phyloP scores from a whole-genome alignment of 2,888 invertebrate genomes.

The Eubasilissa splendida region DNA sequence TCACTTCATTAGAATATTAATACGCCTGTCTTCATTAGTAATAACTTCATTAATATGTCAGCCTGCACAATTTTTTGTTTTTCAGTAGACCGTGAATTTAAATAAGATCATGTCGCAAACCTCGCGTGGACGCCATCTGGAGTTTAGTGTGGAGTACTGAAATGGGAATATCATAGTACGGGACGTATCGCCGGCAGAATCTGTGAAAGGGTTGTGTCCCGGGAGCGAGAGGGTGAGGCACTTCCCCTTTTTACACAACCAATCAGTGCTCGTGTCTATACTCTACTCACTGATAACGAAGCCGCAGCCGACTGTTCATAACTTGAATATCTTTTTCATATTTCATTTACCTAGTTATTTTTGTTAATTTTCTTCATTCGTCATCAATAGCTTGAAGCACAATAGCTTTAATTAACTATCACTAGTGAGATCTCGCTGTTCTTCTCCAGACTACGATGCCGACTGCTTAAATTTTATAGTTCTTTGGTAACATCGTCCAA shows the following conservation, averaged over 20 bases:
- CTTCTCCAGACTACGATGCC: too few relatives aligned
- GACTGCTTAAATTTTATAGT: too few relatives aligned
- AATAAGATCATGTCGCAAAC: not conserved
- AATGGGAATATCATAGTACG: constrained; percentile 53
- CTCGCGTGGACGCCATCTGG: not conserved
- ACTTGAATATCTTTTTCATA: too few relatives aligned
- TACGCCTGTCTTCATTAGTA: too few relatives aligned
- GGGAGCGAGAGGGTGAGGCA: constrained; percentile 4
- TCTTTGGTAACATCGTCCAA: too few relatives aligned
- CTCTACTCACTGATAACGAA: constrained; percentile 47
- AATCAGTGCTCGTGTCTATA: constrained; percentile 42
- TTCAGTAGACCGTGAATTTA: not conserved
- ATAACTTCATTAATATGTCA: too few relatives aligned
- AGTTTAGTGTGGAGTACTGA: constrained; percentile 26
- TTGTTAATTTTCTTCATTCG: too few relatives aligned
- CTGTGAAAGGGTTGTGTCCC: constrained; percentile 50
- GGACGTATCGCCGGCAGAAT: constrained; percentile 50
- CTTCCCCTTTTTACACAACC: constrained; percentile 51
- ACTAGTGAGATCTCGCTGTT: too few relatives aligned
- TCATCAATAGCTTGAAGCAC: too few relatives aligned
- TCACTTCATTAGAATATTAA: too few relatives aligned
- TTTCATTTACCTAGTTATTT: too few relatives aligned
- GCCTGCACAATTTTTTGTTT: not conserved
- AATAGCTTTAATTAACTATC: too few relatives aligned
- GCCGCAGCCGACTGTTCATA: not conserved